A percentile compares a stretch with the other conserved stretches of the same genome.
These are phyloP conservation scores for Tenodera sinensis DNA, from an alignment of 2,888 invertebrate genomes.

Conservation along the genomic window DNA sequence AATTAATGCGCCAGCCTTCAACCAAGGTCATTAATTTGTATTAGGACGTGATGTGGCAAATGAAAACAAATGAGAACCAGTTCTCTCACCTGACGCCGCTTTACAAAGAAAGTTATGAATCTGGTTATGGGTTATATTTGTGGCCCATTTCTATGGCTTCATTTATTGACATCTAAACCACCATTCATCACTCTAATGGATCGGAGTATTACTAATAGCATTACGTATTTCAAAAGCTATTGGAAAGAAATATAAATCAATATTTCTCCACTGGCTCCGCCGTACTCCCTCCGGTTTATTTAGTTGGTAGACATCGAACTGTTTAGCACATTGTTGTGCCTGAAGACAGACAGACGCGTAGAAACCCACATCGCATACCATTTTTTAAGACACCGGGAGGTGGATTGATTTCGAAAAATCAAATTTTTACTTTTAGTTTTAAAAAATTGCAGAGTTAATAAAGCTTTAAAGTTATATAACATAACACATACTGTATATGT, in stretches of 20 bases:
- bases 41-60: neutral
- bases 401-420: no score
- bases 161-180: neutral
- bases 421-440: no score
- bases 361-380: no score
- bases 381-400: no score
- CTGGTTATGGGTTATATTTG: neutral
- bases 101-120: neutral
- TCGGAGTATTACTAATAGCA: neutral
- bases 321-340: no score
- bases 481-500: no score
- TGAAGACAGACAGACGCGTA: no score
- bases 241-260: neutral
- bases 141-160: neutral
- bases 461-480: no score
- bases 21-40: neutral
- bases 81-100: neutral
- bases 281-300: neutral
- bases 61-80: neutral
- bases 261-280: neutral
- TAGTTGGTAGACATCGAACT: no score
- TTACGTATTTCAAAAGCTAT: neutral
- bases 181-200: neutral
- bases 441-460: no score
- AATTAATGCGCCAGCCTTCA: neutral